Evolutionary conservation across 2,113 vertebrate species (phyloP).

Genomic region (Castor canadensis): DNA sequence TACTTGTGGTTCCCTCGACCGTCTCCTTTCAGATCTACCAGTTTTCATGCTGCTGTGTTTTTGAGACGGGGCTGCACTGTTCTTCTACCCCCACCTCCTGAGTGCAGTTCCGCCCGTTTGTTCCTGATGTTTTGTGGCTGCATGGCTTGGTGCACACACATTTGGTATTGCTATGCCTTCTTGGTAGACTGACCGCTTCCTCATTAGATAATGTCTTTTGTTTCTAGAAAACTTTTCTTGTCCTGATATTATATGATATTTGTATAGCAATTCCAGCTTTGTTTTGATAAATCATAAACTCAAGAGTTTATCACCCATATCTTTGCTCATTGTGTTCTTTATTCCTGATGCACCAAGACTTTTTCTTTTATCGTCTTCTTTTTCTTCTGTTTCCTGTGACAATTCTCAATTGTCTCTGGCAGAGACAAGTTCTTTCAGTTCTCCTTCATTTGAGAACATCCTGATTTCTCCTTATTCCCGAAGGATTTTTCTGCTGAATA

Average conservation of each 20-base stretch:
- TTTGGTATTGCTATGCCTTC: background rate
- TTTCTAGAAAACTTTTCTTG: background rate
- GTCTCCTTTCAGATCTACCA: background rate
- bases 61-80: background rate
- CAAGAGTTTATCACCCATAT: background rate
- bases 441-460: background rate
- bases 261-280: background rate
- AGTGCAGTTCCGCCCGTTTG: too few relatives aligned
- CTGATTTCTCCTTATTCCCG: background rate
- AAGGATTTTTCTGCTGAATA: background rate
- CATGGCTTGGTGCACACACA: background rate
- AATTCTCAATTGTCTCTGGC: background rate
- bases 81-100: too few relatives aligned
- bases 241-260: background rate
- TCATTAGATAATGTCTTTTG: background rate
- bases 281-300: background rate
- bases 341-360: background rate
- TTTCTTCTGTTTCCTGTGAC: background rate
- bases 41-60: background rate
- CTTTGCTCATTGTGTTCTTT: background rate
- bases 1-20: accelerated
- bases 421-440: background rate
- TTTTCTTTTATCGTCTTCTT: background rate
- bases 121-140: background rate
- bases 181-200: background rate